Conservation (phyloP, 2,113 vertebrate genomes). For the Spheniscus mendiculus region DNA sequence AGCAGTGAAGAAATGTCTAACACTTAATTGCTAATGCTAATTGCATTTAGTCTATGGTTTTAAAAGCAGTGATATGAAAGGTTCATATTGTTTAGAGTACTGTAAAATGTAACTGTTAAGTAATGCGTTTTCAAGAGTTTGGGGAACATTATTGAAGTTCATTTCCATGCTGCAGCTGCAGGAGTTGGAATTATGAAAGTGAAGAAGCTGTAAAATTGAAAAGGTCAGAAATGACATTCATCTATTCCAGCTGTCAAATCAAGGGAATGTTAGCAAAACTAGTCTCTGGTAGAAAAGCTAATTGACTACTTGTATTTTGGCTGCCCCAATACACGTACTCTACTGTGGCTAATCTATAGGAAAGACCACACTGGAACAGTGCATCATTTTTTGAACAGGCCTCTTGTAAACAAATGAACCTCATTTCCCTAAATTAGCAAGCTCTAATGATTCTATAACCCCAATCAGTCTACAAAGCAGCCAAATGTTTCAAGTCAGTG, state of each 20-base stretch:
- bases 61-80: background rate
- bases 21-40: slow-evolving; percentile 2
- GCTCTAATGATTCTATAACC: background rate
- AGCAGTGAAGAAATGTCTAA: background rate
- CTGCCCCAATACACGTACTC: background rate
- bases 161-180: slow-evolving; percentile 42
- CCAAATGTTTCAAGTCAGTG: background rate
- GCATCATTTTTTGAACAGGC: background rate
- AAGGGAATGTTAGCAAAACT: slow-evolving; percentile 44
- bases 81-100: slow-evolving; percentile 3
- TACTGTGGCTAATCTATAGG: background rate
- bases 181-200: slow-evolving; percentile 44
- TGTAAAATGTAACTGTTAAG: slow-evolving; percentile 12
- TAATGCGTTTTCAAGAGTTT: slow-evolving; percentile 8
- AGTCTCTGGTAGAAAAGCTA: slow-evolving; percentile 14
- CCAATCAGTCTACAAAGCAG: background rate
- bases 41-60: slow-evolving; percentile 9
- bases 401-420: background rate
- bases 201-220: slow-evolving; percentile 64
- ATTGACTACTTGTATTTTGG: slow-evolving; percentile 40
- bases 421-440: background rate
- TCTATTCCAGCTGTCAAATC: slow-evolving; percentile 61
- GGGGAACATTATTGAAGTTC: slow-evolving; percentile 45
- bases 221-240: slow-evolving; percentile 71
- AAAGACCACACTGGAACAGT: background rate